phyloP scores from a whole-genome alignment of 2,888 invertebrate genomes.

The Calliphora vomitoria region DNA sequence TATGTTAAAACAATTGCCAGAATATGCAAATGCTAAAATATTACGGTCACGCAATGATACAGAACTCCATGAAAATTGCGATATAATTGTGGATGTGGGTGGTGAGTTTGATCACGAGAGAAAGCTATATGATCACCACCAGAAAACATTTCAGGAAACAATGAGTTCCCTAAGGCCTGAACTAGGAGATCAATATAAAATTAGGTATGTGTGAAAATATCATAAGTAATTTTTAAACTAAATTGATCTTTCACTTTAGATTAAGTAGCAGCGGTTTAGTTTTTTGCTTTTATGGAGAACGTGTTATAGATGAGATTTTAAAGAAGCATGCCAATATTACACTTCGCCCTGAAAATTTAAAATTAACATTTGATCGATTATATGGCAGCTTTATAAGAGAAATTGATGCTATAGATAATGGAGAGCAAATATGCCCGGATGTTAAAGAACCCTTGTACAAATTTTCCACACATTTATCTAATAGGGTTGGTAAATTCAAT shows the following conservation, averaged over 20 bases:
- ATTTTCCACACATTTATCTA: constrained; percentile 91
- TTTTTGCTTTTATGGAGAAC: constrained; percentile 94
- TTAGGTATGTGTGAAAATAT: constrained; percentile 84
- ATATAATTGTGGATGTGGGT: constrained; percentile 98
- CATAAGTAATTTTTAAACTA: neutral
- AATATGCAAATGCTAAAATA: constrained; percentile 92
- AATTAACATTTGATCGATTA: constrained; percentile 88
- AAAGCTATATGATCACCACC: constrained; percentile 97
- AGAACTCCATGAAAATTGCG: constrained; percentile 90
- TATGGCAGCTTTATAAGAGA: constrained; percentile 96
- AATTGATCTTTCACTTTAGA: constrained; percentile 84
- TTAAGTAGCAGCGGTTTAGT: constrained; percentile 98
- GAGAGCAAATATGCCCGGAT: constrained; percentile 92
- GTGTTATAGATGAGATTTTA: constrained; percentile 88
- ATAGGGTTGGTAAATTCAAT: constrained; percentile 91
- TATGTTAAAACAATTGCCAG: constrained; percentile 92
- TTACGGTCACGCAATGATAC: constrained; percentile 88
- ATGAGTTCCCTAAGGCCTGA: constrained; percentile 88
- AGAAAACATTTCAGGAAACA: constrained; percentile 90
- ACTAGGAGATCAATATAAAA: constrained; percentile 86
- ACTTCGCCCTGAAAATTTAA: constrained; percentile 85
- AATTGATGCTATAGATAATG: constrained; percentile 98
- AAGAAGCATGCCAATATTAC: constrained; percentile 84
- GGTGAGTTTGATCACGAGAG: constrained; percentile 91
- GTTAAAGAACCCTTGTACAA: constrained; percentile 90